Conservation (phyloP, 2,888 invertebrate genomes). For the Pecten maximus region DNA sequence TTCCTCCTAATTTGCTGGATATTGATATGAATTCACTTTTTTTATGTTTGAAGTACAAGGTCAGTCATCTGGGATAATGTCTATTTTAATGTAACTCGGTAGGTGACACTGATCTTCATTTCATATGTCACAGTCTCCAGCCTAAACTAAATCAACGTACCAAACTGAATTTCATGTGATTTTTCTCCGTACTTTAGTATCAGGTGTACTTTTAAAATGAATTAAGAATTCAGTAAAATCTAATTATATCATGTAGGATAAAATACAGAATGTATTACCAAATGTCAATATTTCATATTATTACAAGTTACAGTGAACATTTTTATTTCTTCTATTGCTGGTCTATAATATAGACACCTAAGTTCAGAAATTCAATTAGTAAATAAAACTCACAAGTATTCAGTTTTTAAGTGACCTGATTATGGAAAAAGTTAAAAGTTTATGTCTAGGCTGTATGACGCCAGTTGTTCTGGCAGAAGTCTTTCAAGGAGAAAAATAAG, state of each 20-base stretch:
- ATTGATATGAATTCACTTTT: no score
- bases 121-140: not conserved
- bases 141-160: not conserved
- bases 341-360: not conserved
- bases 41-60: no score
- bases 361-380: not conserved
- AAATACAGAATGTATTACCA: not conserved
- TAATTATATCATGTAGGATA: not conserved
- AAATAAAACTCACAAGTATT: not conserved
- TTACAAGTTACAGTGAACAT: not conserved
- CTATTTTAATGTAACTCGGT: no score
- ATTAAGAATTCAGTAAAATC: not conserved
- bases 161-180: not conserved
- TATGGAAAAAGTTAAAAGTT: no score
- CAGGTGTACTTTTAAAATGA: constrained; percentile 3
- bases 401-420: no score
- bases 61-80: no score
- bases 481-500: no score
- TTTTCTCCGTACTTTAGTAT: not conserved
- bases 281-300: not conserved
- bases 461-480: no score
- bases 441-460: no score
- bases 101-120: not conserved
- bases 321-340: not conserved
- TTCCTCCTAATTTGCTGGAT: no score